These are phyloP conservation scores for Corythornis vintsioides DNA, from an alignment of 2,113 vertebrate species.

Conservation along the genomic window DNA sequence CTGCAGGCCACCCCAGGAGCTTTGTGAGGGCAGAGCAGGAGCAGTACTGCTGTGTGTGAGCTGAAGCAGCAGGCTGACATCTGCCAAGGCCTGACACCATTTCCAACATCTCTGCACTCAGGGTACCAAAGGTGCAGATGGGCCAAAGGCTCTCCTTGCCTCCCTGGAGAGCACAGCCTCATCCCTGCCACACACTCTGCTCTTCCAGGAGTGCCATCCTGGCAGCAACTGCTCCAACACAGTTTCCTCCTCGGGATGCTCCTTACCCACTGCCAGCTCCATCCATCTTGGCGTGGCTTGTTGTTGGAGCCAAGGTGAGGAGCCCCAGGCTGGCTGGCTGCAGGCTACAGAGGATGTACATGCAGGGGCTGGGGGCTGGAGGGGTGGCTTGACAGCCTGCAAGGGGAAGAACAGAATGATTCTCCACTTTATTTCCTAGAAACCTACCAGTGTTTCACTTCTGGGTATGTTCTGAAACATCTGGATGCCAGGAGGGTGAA, in stretches of 20 bases:
- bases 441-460: slow-evolving; percentile 41
- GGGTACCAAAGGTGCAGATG: no score
- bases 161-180: background rate
- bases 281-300: background rate
- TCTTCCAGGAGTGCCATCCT: background rate
- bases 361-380: background rate
- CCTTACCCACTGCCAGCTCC: background rate
- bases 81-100: background rate
- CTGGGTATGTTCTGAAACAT: slow-evolving; percentile 52
- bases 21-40: background rate
- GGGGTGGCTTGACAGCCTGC: background rate
- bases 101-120: background rate
- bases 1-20: background rate
- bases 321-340: background rate
- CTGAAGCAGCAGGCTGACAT: background rate
- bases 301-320: background rate
- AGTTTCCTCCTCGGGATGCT: background rate
- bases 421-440: background rate
- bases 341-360: background rate
- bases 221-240: background rate
- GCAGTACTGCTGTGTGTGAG: background rate
- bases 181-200: background rate
- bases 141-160: background rate
- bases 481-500: slow-evolving; percentile 56
- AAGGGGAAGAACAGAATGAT: background rate